A percentile compares a stretch with the other conserved stretches of the same genome.
Evolutionary conservation across 2,113 vertebrate species (phyloP).

Genomic region (Egretta garzetta): DNA sequence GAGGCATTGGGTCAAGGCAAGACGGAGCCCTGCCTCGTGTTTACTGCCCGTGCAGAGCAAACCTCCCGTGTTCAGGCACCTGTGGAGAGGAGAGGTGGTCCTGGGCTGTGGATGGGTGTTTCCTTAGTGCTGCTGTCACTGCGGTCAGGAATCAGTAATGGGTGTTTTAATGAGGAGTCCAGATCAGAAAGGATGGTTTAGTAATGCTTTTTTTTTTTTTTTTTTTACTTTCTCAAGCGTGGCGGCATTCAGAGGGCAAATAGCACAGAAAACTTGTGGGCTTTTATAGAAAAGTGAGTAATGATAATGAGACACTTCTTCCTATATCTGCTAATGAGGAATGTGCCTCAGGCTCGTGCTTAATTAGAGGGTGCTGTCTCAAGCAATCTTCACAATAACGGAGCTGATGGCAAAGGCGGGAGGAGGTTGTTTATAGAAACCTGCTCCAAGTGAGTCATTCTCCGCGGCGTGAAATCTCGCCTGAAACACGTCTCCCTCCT

Average conservation of each 20-base stretch:
- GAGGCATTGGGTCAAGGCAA: neutral
- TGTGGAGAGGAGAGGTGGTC: neutral
- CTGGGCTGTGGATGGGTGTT: neutral
- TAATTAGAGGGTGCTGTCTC: constrained; percentile 1
- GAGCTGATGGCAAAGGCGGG: neutral
- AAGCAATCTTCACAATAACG: neutral
- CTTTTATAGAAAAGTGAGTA: neutral
- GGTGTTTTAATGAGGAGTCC: neutral
- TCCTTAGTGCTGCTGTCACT: neutral
- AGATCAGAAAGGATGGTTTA: neutral
- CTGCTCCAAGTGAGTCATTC: neutral
- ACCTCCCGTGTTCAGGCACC: neutral
- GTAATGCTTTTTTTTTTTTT: neutral
- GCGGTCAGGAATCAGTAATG: neutral
- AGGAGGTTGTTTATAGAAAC: constrained; percentile 45
- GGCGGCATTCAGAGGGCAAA: neutral
- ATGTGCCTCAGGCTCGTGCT: neutral
- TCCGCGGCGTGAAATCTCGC: neutral
- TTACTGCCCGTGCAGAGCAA: neutral
- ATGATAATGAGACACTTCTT: neutral
- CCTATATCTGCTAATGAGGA: neutral
- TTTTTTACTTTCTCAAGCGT: neutral
- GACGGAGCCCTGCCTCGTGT: neutral
- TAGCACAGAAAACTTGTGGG: neutral
- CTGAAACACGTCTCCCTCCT: neutral